Evolutionary conservation across 23 tunicate genomes (phyloP), one percentile per base, ranked within the genome.

Genomic region (Trididemnum nubilum): DNA sequence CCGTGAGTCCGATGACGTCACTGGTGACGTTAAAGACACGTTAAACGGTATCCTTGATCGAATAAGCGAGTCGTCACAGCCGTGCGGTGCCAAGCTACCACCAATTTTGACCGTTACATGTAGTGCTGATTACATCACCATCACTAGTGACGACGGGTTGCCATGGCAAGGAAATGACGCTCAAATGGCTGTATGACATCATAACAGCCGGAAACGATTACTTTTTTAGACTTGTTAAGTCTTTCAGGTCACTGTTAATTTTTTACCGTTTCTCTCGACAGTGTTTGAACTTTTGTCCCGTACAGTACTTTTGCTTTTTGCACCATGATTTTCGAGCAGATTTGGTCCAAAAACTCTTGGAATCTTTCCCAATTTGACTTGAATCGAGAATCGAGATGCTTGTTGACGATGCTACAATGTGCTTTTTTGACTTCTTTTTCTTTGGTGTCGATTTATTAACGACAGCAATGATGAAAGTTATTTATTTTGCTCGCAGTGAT

Each of bases 131-230:
- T 24, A 33, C 84, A 38, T 85, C 82, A 85, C 82, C 0, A 33
- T 82, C 4, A 51, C 67, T 1, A 36, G 34, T 37, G 88, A 77
- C 33, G 82, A 76, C 66, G 88, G 82, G 2, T 52, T 65, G 9
- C 67, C 57, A 1, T 85, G 76, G 82, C 82, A 38, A 15, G 82
- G 88, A 29, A 50, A 85, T 78, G 51, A 65, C 77, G 27, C 65
- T 27, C 82, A 85, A 28, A 49, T 63, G 77, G 51, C 73, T 1
- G 76, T 75, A 75, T 70, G 39, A 33, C 76, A 5, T 30, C n/a
- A n/a, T n/a, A 33, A 70, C 15, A 7, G 15, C 57, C 57, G 12
- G 12, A 9, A 9, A 9, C 57, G 12, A 49, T 49, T 18, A 49
- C 18, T 49, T 49, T 18, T 49, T 49, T 9, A 49, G 15, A 18